Conservation (phyloP, 2,888 invertebrate species). For the Epirrhoe alternata region DNA sequence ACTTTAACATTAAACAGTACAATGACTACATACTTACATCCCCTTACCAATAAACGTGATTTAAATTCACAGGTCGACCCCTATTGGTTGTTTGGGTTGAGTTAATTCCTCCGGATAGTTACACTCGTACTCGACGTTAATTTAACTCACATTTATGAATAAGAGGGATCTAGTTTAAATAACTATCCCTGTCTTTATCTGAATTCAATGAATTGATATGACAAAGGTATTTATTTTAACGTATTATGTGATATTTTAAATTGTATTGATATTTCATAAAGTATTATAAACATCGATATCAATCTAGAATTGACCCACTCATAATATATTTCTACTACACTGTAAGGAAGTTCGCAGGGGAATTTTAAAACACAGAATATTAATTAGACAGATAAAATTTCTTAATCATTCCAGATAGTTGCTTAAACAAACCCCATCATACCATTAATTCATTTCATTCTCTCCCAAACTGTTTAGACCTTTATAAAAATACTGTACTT, state of each 20-base stretch:
- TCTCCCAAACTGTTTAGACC: slow-evolving; percentile 20
- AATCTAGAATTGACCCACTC: slow-evolving; percentile 28
- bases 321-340: slow-evolving; percentile 22
- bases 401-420: slow-evolving; percentile 26
- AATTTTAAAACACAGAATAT: slow-evolving; percentile 21
- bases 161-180: slow-evolving; percentile 14
- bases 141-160: slow-evolving; percentile 16
- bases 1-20: slow-evolving; percentile 16
- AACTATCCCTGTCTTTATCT: slow-evolving; percentile 32
- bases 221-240: slow-evolving; percentile 26
- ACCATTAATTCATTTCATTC: slow-evolving; percentile 34
- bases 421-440: slow-evolving; percentile 30
- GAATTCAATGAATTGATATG: slow-evolving; percentile 33
- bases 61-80: background rate
- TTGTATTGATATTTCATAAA: slow-evolving; percentile 19
- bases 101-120: background rate
- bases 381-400: slow-evolving; percentile 15
- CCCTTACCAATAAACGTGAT: slow-evolving; percentile 20
- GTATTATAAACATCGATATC: slow-evolving; percentile 25
- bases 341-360: slow-evolving; percentile 19
- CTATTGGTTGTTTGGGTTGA: background rate
- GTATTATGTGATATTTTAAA: slow-evolving; percentile 25
- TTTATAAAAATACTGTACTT: slow-evolving; percentile 14
- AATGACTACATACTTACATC: slow-evolving; percentile 17
- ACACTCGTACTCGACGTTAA: background rate